Percentiles rank a stretch among this genome's conserved stretches.
phyloP scores from a whole-genome alignment of 2,888 invertebrate species.

The Lycocerus yunnanus region DNA sequence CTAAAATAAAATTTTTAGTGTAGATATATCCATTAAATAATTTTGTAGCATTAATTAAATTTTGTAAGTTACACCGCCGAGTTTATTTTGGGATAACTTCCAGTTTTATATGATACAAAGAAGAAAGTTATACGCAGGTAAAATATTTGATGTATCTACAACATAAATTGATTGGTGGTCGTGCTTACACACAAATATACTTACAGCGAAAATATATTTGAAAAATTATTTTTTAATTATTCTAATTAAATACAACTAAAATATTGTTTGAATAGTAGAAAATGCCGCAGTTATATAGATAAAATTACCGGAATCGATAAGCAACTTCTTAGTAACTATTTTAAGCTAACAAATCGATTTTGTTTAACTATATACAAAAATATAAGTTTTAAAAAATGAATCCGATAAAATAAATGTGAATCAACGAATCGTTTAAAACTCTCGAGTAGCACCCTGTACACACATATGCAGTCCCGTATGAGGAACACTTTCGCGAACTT shows the following conservation, averaged over 20 bases:
- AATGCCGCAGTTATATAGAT: conserved; percentile 23
- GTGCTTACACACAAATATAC: neutral
- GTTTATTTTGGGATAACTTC: neutral
- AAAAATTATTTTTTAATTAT: neutral
- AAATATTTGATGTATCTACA: neutral
- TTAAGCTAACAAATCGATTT: conserved; percentile 24
- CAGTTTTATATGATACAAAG: neutral
- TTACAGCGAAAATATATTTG: neutral
- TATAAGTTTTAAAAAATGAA: neutral
- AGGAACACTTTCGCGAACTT: conserved; percentile 39
- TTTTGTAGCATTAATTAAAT: neutral
- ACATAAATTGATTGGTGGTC: neutral
- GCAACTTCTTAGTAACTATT: conserved; percentile 28
- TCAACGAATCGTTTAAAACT: conserved; percentile 16
- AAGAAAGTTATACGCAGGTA: neutral
- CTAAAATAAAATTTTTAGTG: neutral
- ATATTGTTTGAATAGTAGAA: conserved; percentile 3
- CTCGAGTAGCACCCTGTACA: conserved; percentile 22
- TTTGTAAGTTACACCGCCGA: neutral
- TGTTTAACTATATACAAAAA: conserved; percentile 1
- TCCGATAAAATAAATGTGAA: conserved; percentile 29
- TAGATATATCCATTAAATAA: neutral
- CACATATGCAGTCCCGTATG: conserved; percentile 8
- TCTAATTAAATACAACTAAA: neutral
- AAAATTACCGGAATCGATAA: conserved; percentile 27